Conservation (phyloP, 2,113 vertebrate species). For the Apteryx owenii region DNA sequence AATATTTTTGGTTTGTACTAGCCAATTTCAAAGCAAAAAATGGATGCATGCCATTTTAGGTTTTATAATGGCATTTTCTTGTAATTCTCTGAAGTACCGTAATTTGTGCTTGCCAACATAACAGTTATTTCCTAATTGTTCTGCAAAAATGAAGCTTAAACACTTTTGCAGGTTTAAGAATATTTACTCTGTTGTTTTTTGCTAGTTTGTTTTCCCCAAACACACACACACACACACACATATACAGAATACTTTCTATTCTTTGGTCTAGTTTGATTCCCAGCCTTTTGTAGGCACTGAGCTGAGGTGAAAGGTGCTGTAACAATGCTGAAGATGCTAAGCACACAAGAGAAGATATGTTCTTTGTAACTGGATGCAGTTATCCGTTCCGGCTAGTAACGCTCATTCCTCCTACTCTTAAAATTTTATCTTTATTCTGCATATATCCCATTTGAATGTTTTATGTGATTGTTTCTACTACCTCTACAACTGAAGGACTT, state of each 20-base stretch:
- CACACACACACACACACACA: neutral
- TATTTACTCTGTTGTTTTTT: too few species aligned
- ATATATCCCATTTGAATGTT: neutral
- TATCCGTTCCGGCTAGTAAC: neutral
- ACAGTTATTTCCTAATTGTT: neutral
- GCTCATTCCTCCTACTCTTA: neutral
- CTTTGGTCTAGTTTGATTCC: neutral
- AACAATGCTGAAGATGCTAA: neutral
- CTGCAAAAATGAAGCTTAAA: neutral
- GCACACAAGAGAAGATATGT: too few species aligned
- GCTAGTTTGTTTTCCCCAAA: neutral
- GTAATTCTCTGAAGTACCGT: neutral
- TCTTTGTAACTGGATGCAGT: neutral
- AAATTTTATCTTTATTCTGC: neutral
- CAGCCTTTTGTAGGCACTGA: neutral
- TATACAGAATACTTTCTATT: neutral
- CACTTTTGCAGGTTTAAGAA: neutral
- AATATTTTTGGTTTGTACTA: neutral
- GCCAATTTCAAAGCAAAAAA: neutral
- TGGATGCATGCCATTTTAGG: neutral
- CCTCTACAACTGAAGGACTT: neutral
- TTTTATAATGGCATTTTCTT: neutral
- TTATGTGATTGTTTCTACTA: neutral
- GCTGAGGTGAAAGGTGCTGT: neutral
- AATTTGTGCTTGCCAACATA: neutral